Evolutionary conservation across 37 sponge, comb jelly and placozoan species (phyloP).

Genomic region (Agelas oroides): DNA sequence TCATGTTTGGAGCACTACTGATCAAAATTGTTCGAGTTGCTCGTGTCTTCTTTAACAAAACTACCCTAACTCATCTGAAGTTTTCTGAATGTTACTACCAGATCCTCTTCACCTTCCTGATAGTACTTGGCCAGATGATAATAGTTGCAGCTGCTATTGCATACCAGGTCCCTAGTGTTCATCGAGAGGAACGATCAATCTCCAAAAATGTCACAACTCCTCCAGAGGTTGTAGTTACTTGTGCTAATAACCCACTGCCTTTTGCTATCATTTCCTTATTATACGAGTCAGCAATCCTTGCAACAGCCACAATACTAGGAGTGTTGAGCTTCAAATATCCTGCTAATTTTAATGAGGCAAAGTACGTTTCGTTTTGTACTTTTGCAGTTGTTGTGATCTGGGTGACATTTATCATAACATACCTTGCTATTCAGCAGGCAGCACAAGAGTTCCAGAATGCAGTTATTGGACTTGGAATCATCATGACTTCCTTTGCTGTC

Average conservation of each 20-base stretch:
- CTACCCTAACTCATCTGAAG: no score
- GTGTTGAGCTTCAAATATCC: slow-evolving; percentile 60
- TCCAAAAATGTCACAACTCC: background rate
- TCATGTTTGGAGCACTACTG: no score
- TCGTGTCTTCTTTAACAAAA: no score
- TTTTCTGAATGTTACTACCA: slow-evolving; percentile 68
- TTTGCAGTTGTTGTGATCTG: no score
- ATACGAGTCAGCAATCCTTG: slow-evolving; percentile 61
- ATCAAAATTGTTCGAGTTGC: no score
- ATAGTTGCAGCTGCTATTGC: slow-evolving; percentile 43
- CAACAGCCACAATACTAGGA: slow-evolving; percentile 60
- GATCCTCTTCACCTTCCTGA: slow-evolving; percentile 64
- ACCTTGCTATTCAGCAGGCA: no score
- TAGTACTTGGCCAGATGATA: slow-evolving; percentile 48
- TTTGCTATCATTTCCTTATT: slow-evolving; percentile 36
- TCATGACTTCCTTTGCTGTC: no score
- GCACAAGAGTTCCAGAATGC: no score
- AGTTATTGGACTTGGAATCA: no score
- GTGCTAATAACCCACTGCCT: slow-evolving; percentile 8
- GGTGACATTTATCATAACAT: no score
- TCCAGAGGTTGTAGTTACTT: slow-evolving; percentile 60
- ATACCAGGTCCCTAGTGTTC: slow-evolving; percentile 14
- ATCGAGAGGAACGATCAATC: background rate
- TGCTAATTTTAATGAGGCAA: no score
- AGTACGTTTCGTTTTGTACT: no score